Evolutionary conservation across 2,797 vertebrate species (phyloP), one percentile per base, ranked within the genome.

Genomic region (Orestias chungarensis): DNA sequence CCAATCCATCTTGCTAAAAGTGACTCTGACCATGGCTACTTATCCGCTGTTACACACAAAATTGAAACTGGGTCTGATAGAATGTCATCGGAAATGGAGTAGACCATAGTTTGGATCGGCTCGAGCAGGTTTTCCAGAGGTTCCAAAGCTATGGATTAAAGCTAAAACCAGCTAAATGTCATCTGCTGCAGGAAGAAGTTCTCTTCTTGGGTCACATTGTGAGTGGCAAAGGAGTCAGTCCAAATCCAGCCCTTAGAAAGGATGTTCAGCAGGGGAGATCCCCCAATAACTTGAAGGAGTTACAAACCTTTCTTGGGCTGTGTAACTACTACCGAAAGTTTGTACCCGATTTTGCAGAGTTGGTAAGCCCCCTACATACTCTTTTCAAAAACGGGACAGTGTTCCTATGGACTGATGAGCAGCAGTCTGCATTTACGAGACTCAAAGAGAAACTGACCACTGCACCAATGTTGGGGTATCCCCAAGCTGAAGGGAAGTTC

Each of bases 361-460:
- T 42, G 23, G 38, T 23, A 64, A 64, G 23, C 23, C 35, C 61
- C 3, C 38, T 42, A 14, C 35, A 42, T 14, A 1, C 7, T 42
- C 43, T 33, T 33, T 44, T 46, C 4, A 66, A 66, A 33, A 47
- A 47, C 1, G 42, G 43, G 11, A 17, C 29, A 3, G 17, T 23
- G 17, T 66, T 47, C 4, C 18, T 47, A 11, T 66, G 43, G 43
- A 66, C 27, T 11, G 43, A 66, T 10, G 27, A 66, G 14, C 64
- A 66, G 1, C 64, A 66, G 12, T 1, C 31, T 61, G 64, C 43
- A 11, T 66, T 66, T 47, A 23, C 43, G 1, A 20, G 47, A 4
- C 18, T 66, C 10, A 66, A 66, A 33, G 44, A 33, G 3, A 66
- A 31, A 23, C 27, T 66, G 43, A 66, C 64, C 17, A 47, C 64